Percentiles rank a stretch among this genome's conserved stretches.
phyloP scores from a whole-genome alignment of 2,888 invertebrate species.

The Orthonychiurus folsomi region DNA sequence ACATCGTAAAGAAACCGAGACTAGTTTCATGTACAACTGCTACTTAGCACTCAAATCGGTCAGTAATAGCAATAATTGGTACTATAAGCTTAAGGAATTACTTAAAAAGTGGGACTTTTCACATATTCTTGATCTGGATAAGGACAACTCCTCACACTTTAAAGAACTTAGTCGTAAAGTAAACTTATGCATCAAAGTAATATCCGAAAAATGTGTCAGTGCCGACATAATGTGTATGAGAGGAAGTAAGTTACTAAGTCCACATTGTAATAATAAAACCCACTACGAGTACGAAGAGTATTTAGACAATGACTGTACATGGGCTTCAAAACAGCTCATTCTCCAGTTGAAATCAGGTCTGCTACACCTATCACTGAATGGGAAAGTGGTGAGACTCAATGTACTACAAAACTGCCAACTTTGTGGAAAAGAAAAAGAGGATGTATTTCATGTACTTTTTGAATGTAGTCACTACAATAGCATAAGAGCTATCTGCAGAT shows the following conservation, averaged over 20 bases:
- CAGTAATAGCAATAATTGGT: too few relatives aligned
- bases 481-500: not conserved
- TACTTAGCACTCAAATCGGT: too few relatives aligned
- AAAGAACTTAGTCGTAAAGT: too few relatives aligned
- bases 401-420: not conserved
- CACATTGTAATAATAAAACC: not conserved
- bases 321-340: not conserved
- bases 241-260: not conserved
- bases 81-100: too few relatives aligned
- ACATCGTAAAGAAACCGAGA: too few relatives aligned
- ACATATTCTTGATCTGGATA: too few relatives aligned
- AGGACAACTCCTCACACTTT: too few relatives aligned
- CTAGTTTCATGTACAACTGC: too few relatives aligned
- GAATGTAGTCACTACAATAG: not conserved
- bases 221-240: not conserved
- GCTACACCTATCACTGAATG: not conserved
- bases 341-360: not conserved
- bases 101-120: too few relatives aligned
- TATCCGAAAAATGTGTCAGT: too few relatives aligned
- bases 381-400: not conserved
- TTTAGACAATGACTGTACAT: not conserved
- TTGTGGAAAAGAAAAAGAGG: not conserved
- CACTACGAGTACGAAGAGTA: not conserved
- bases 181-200: too few relatives aligned
- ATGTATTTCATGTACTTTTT: not conserved